Conservation (phyloP, 2,888 invertebrate genomes). For the Cheilosia urbana region DNA sequence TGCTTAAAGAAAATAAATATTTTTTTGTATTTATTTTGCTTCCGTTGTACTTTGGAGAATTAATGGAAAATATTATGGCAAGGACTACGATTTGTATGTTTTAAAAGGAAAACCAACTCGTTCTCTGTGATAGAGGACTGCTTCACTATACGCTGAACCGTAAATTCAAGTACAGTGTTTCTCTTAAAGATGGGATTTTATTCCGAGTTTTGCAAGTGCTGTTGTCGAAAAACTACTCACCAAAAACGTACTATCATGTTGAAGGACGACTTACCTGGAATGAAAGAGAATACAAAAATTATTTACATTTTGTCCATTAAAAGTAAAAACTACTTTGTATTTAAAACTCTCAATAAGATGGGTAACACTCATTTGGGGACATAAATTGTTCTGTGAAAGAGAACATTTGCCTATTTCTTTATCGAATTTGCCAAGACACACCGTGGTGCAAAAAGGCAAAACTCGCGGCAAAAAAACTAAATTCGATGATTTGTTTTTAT, state of each 20-base stretch:
- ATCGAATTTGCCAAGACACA: too few relatives aligned
- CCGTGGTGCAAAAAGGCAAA: too few relatives aligned
- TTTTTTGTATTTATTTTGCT: conserved; percentile 17
- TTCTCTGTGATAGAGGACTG: too few relatives aligned
- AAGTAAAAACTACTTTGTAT: too few relatives aligned
- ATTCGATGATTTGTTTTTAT: too few relatives aligned
- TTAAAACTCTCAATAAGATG: too few relatives aligned
- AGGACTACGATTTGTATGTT: background rate
- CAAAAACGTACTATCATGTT: background rate
- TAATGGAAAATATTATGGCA: conserved; percentile 6
- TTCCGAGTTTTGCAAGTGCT: background rate
- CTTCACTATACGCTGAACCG: too few relatives aligned
- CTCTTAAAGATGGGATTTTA: background rate
- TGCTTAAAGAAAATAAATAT: background rate
- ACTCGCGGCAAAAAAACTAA: too few relatives aligned
- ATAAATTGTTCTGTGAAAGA: too few relatives aligned
- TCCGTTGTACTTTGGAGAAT: background rate
- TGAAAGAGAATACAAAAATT: background rate
- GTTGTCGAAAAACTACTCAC: background rate
- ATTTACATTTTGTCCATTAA: background rate
- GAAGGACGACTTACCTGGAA: background rate
- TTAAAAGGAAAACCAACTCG: background rate
- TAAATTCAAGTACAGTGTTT: background rate
- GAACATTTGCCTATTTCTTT: too few relatives aligned
- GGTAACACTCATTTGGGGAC: too few relatives aligned